These are phyloP conservation scores for Drosophila watanabei DNA, from an alignment of 1,140 invertebrate species.

Conservation along the genomic window DNA sequence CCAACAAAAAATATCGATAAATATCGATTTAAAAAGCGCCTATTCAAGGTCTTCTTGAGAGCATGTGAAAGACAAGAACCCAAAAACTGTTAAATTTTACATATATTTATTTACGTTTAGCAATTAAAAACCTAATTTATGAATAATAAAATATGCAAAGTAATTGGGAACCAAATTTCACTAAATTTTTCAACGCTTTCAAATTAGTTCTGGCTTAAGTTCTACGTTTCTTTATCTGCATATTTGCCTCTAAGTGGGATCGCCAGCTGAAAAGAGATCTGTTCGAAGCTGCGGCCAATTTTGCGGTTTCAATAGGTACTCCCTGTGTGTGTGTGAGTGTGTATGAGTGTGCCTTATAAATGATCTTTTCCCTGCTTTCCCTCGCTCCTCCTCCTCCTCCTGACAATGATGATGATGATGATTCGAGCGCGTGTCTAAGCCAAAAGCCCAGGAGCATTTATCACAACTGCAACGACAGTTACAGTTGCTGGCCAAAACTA, in stretches of 20 bases:
- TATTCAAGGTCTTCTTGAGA: no score
- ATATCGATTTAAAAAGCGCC: no score
- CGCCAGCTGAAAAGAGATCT: slow-evolving; percentile 22
- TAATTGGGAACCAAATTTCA: no score
- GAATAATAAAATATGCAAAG: no score
- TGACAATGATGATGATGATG: slow-evolving; percentile 12
- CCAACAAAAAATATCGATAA: no score
- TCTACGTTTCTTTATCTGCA: background rate
- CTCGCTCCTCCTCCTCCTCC: background rate
- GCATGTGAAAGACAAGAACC: no score
- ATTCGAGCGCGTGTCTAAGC: slow-evolving; percentile 52
- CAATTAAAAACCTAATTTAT: no score
- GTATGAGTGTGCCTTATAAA: slow-evolving; percentile 3
- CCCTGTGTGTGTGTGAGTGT: background rate
- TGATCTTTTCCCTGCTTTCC: slow-evolving; percentile 24
- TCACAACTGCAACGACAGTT: slow-evolving; percentile 54
- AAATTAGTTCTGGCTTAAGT: background rate
- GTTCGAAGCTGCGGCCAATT: slow-evolving; percentile 18
- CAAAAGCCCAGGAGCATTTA: slow-evolving; percentile 64
- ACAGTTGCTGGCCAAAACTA: slow-evolving; percentile 20
- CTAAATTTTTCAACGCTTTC: no score
- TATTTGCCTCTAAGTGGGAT: slow-evolving; percentile 26
- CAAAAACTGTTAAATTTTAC: no score
- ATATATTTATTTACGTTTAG: no score
- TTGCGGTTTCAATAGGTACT: slow-evolving; percentile 35